Evolutionary conservation across 2,797 vertebrate species (phyloP), one percentile per base, ranked within the genome.

Genomic region (Lacerta bilineata): DNA sequence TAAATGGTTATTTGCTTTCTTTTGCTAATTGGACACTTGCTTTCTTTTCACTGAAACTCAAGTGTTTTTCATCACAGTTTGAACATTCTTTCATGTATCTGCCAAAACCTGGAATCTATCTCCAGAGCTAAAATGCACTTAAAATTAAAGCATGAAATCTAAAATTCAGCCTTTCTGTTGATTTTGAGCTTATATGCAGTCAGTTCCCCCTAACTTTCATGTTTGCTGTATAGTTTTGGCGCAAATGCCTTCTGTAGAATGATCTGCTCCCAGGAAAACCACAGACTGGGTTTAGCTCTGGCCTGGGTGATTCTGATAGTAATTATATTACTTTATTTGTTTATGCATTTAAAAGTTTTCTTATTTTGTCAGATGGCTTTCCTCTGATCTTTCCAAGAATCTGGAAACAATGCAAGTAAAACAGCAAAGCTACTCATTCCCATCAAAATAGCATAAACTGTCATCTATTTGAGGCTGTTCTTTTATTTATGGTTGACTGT

Each of bases 341-440:
- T 11, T 55, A 77, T 27, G 0, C 36, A 71, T 46, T 4, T 66
- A 27, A 33, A 91, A 82, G 61, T 91, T 93, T 93, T 55, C 46
- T 84, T 91, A 80, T 69, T 94, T 75, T 61, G 90, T 55, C 46
- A 91, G 76, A 91, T 27, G 64, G 18, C 76, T 72, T 43, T 36
- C n/a, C 66, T 15, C n/a, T 80, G n/a, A 36, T 50, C 25, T 69
- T n/a, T 85, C 72, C 74, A 91, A 93, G 77, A 72, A 61, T 87
- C 29, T 55, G 55, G 8, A 80, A 86, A 74, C 33, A 91, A 88
- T 92, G 64, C 61, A 85, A 50, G 36, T 85, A n/a, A 7, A 59
- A 76, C 33, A 80, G 68, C 88, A 90, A 59, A 87, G 89, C 72
- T 87, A 84, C 66, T 91, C 76, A 8, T 5, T 92, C 83, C 93